Evolutionary conservation across 1,140 invertebrate genomes (phyloP).

Genomic region (Zophobas atratus): DNA sequence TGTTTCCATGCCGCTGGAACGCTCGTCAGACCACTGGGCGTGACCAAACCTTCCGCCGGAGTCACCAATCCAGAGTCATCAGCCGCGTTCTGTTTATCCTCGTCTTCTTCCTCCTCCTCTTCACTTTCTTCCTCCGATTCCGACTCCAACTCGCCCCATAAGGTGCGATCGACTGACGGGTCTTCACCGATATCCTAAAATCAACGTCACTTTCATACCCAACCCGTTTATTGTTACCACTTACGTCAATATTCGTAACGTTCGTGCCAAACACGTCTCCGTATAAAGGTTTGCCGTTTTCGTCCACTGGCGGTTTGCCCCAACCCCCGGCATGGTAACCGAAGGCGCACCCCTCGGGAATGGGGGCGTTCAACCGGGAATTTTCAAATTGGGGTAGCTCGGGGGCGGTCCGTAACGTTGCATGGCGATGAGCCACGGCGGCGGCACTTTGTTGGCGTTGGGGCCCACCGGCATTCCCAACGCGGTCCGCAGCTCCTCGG

Average conservation of each 20-base stretch:
- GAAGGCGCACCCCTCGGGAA: constrained; percentile 97
- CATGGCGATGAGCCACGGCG: constrained; percentile 99
- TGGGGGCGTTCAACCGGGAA: constrained; percentile 95
- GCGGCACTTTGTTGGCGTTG: constrained; percentile 90
- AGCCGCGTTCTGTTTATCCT: constrained; percentile 67
- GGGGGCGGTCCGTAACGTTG: constrained; percentile 99
- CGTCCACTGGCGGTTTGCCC: constrained; percentile 99
- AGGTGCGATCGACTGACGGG: constrained; percentile 91
- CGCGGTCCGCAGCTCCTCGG: constrained; percentile 95
- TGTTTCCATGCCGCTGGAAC: constrained; percentile 96
- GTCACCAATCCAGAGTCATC: constrained; percentile 83
- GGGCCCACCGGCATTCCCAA: constrained; percentile 99
- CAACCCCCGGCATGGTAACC: constrained; percentile 99
- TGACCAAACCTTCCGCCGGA: constrained; percentile 91
- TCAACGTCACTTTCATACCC: constrained; percentile 35
- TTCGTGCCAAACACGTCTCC: constrained; percentile 97
- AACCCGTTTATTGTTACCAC: constrained; percentile 53
- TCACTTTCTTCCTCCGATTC: constrained; percentile 95
- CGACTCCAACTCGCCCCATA: constrained; percentile 98
- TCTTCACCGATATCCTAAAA: constrained; percentile 81
- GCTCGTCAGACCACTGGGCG: constrained; percentile 95
- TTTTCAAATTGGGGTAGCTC: constrained; percentile 98
- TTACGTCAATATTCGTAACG: constrained; percentile 75
- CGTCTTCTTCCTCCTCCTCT: constrained; percentile 88
- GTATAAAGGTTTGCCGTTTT: constrained; percentile 97